Conservation (phyloP, 2,888 invertebrate species). For the Dimorphilus gyrociliatus region DNA sequence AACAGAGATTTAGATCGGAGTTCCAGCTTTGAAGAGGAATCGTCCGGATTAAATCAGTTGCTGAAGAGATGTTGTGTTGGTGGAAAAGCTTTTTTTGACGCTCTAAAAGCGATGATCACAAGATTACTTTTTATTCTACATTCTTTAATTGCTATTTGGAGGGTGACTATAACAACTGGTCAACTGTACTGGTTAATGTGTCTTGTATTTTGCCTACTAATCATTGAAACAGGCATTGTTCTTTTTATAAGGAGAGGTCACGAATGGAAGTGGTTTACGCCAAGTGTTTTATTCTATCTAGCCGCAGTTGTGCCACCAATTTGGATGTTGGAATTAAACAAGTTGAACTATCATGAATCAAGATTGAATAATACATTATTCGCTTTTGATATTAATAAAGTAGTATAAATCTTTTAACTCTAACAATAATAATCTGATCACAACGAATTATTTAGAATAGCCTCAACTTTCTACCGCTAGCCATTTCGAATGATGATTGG, state of each 20-base stretch:
- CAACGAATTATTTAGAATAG: no score
- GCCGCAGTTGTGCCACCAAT: neutral
- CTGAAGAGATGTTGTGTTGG: conserved; percentile 1
- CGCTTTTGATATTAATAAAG: no score
- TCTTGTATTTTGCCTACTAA: neutral
- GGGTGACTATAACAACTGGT: neutral
- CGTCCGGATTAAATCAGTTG: no score
- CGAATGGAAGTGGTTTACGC: conserved; percentile 6
- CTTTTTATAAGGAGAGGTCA: conserved; percentile 1
- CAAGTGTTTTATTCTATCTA: conserved; percentile 4
- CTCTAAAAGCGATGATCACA: conserved; percentile 3
- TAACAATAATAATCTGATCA: no score
- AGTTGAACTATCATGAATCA: no score
- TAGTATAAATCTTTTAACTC: no score
- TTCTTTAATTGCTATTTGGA: neutral
- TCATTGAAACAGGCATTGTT: conserved; percentile 2
- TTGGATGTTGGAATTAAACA: conserved; percentile 1
- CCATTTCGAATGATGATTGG: no score
- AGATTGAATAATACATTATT: no score
- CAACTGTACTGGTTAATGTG: neutral
- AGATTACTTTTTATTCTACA: conserved; percentile 3
- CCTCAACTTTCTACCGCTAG: no score
- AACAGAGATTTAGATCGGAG: no score
- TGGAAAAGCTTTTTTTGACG: conserved; percentile 1
- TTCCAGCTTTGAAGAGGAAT: no score